These are phyloP conservation scores for Frieseomelitta varia DNA, from an alignment of 1,140 invertebrate species.

Conservation along the genomic window DNA sequence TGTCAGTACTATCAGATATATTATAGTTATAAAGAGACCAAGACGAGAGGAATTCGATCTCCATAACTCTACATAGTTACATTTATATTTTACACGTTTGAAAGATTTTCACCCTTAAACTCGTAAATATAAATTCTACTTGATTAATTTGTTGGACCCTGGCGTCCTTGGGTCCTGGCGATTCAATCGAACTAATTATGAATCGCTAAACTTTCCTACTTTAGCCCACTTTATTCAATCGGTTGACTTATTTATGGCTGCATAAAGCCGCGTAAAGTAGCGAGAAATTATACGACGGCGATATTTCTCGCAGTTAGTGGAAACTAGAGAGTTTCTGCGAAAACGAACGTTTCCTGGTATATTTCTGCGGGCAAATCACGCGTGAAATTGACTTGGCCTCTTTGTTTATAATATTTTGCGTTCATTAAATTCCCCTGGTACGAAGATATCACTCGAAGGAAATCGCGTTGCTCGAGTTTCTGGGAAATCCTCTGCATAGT, in stretches of 20 bases:
- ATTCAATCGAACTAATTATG: slow-evolving; percentile 2
- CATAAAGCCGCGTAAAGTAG: not conserved
- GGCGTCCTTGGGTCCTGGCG: not conserved
- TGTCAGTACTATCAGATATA: too few relatives aligned
- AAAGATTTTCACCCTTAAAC: too few relatives aligned
- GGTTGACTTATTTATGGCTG: slow-evolving; percentile 7
- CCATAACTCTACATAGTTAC: too few relatives aligned
- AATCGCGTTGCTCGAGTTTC: not conserved
- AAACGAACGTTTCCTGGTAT: not conserved
- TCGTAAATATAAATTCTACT: too few relatives aligned
- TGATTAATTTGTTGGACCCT: not conserved
- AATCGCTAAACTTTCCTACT: too few relatives aligned
- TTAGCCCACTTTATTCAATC: slow-evolving; percentile 6
- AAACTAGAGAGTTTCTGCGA: not conserved
- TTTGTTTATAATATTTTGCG: not conserved
- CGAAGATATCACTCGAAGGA: not conserved
- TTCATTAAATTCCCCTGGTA: not conserved
- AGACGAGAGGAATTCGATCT: too few relatives aligned
- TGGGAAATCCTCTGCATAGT: not conserved
- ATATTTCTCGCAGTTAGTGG: not conserved
- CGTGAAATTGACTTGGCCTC: slow-evolving; percentile 17
- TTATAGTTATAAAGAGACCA: too few relatives aligned
- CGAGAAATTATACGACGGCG: not conserved
- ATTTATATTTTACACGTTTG: too few relatives aligned
- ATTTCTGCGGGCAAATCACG: not conserved